Evolutionary conservation across 2,113 vertebrate species (phyloP), one percentile per base, ranked within the genome.

Genomic region (Pollimyrus isidori): DNA sequence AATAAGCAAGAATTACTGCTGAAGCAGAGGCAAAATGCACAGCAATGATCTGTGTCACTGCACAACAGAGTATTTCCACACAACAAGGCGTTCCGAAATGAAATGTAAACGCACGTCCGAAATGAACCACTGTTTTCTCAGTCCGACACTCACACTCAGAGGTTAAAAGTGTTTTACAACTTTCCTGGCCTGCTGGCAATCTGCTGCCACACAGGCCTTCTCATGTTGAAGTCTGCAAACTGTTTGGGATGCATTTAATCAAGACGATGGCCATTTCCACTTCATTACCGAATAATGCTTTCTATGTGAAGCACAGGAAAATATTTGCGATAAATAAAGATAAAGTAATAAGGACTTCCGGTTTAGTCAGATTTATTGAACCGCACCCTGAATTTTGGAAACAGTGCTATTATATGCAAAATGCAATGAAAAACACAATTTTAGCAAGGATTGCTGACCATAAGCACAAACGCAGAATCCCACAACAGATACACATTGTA

Each of bases 361-460:
- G 30, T 53, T 87, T 53, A 21, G n/a, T 87, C 17, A 30, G 56
- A 87, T 49, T 87, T 87, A 53, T 87, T 53, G n/a, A 49, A 87
- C 85, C 85, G 30, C 26, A 39, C 85, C 85, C 85, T 87, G 85
- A 87, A 87, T 53, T 17, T 50, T 52, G 85, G 85, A 87, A 87
- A 39, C 26, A 19, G 45, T 39, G n/a, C 49, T 3, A 49, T 26
- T 87, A 39, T 39, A 53, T 26, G 50, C 15, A 53, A 49, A 50
- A 35, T 30, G 85, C 13, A 53, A 87, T 53, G n/a, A n/a, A 53
- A 87, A 52, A 15, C 85, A 19, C 23, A 7, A 35, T 30, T 53
- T 26, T 26, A 35, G 50, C 17, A 10, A 21, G 13, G 19, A 53
- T 30, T 26, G 50, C 85, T 17, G 85, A 87, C 50, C 50, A 0